These are phyloP conservation scores for Apolygus lucorum DNA, from an alignment of 1,140 invertebrate species.

Conservation along the genomic window DNA sequence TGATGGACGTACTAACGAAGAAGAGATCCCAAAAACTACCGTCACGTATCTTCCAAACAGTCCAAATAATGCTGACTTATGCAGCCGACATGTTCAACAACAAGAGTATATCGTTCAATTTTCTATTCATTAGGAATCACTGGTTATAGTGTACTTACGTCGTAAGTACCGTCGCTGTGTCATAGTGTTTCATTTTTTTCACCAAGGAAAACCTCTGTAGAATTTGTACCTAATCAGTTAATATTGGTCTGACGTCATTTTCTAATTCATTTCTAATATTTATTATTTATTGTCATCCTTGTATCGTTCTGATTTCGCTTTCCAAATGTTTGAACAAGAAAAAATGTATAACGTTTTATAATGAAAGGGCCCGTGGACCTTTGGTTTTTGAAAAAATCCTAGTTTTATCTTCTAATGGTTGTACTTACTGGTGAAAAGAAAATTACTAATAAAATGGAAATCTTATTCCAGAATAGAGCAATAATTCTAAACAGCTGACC, in stretches of 20 bases:
- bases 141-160: background rate
- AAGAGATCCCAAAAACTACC: too few relatives aligned
- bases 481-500: conserved; percentile 13
- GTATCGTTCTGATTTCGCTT: background rate
- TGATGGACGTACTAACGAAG: too few relatives aligned
- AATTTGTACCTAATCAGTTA: background rate
- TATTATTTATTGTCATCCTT: background rate
- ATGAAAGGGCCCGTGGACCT: background rate
- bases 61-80: too few relatives aligned
- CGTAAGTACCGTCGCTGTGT: too few relatives aligned
- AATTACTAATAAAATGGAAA: conserved; percentile 1
- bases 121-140: background rate
- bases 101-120: too few relatives aligned
- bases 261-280: background rate
- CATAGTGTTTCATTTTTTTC: background rate
- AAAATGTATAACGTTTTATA: background rate
- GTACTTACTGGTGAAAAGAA: background rate
- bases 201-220: background rate
- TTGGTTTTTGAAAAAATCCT: background rate
- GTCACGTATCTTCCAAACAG: too few relatives aligned
- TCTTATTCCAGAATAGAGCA: conserved; percentile 8
- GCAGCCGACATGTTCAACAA: too few relatives aligned
- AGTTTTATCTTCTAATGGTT: background rate
- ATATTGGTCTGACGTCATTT: conserved; percentile 12
- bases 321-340: background rate